Conservation (phyloP, 2,113 vertebrate genomes). For the Castor canadensis region DNA sequence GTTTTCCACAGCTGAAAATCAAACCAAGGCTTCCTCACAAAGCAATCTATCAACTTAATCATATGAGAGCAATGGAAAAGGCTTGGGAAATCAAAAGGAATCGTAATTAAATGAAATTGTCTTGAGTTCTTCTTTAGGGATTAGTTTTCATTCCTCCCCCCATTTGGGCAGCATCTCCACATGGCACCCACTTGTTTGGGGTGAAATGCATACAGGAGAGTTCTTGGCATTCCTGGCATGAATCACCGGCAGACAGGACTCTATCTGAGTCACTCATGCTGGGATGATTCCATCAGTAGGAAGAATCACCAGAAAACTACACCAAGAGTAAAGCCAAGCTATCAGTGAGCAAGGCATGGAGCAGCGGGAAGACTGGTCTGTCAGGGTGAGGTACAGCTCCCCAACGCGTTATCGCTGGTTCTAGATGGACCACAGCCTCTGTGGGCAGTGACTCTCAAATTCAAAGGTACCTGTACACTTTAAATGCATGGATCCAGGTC, state of each 20-base stretch:
- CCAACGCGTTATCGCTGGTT: neutral
- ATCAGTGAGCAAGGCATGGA: too few species aligned
- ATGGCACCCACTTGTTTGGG: neutral
- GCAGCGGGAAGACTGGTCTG: neutral
- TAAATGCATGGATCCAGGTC: neutral
- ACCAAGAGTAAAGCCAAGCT: neutral
- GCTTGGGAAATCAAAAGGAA: neutral
- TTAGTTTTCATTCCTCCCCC: neutral
- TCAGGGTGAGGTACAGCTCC: too few species aligned
- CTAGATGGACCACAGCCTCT: neutral
- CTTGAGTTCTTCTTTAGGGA: neutral
- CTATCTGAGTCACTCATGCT: neutral
- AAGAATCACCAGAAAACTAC: neutral
- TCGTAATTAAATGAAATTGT: neutral
- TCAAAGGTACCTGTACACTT: neutral
- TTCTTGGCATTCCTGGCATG: rapidly evolving
- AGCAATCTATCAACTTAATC: neutral
- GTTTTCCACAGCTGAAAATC: neutral
- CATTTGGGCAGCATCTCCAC: too few species aligned
- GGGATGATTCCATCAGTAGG: neutral
- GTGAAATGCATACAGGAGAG: neutral
- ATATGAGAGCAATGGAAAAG: neutral
- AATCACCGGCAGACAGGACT: neutral
- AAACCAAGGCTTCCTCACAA: neutral
- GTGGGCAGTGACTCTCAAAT: neutral